phyloP scores from a whole-genome alignment of 92 coral and sea anemone genomes.

The Epizoanthus ramosus region DNA sequence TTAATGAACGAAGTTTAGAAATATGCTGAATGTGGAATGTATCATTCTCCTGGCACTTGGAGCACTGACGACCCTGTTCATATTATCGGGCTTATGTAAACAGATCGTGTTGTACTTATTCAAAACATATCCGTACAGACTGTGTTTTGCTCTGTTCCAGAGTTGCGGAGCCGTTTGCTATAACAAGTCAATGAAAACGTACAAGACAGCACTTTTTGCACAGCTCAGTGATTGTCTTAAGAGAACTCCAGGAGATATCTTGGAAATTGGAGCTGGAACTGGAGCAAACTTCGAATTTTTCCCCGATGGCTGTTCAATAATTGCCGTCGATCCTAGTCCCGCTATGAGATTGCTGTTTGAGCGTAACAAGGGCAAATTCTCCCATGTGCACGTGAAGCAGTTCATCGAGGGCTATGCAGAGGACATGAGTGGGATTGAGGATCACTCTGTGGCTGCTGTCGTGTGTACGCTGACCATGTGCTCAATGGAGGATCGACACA shows the following conservation, averaged over 20 bases:
- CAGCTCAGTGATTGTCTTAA: slow-evolving; percentile 50
- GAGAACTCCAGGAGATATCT: slow-evolving; percentile 63
- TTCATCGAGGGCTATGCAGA: slow-evolving; percentile 74
- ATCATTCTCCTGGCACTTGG: no score
- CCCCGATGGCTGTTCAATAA: slow-evolving; percentile 72
- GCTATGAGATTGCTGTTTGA: slow-evolving; percentile 69
- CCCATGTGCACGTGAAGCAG: slow-evolving; percentile 56
- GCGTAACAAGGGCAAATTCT: slow-evolving; percentile 57
- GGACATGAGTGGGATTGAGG: slow-evolving; percentile 71
- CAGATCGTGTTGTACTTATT: no score
- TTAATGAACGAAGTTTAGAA: no score
- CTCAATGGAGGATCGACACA: slow-evolving; percentile 68
- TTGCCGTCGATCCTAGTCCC: slow-evolving; percentile 84
- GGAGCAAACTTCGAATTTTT: slow-evolving; percentile 87
- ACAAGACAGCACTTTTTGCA: slow-evolving; percentile 71
- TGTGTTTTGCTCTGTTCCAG: background rate
- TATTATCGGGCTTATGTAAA: no score
- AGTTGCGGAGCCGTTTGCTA: slow-evolving; percentile 4
- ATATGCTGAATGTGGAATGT: no score
- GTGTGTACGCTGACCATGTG: slow-evolving; percentile 83
- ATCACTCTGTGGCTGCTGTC: slow-evolving; percentile 76
- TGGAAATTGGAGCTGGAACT: slow-evolving; percentile 90
- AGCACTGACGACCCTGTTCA: no score
- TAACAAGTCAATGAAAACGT: slow-evolving; percentile 61
- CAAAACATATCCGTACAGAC: no score